phyloP scores from a whole-genome alignment of 2,888 invertebrate species.

The Mimumesa dahlbomi region DNA sequence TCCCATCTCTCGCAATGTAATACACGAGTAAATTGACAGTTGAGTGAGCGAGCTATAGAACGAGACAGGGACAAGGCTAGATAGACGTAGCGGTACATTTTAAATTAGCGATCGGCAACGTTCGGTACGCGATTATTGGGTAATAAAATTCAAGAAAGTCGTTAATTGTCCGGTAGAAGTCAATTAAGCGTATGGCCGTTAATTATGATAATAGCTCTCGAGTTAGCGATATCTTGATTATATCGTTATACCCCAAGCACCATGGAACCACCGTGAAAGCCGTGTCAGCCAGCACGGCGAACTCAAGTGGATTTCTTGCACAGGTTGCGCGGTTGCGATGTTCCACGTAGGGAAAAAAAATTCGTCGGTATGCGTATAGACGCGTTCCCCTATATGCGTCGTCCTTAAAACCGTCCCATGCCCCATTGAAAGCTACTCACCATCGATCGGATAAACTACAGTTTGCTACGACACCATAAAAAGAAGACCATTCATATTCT shows the following conservation, averaged over 20 bases:
- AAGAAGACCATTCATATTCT: too few relatives aligned
- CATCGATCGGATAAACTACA: too few relatives aligned
- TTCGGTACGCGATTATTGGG: conserved; percentile 38
- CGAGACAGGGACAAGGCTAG: conserved; percentile 3
- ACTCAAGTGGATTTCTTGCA: conserved; percentile 29
- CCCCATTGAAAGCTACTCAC: too few relatives aligned
- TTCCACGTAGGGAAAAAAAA: conserved; percentile 39
- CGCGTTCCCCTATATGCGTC: too few relatives aligned
- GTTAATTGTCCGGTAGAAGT: conserved; percentile 61
- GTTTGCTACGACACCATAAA: too few relatives aligned
- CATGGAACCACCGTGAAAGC: conserved; percentile 31
- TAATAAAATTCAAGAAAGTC: conserved; percentile 55
- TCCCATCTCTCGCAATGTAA: too few relatives aligned
- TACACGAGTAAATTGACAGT: too few relatives aligned
- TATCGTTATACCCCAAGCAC: conserved; percentile 40
- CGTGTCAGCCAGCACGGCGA: conserved; percentile 23
- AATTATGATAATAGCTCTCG: conserved; percentile 62
- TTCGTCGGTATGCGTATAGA: too few relatives aligned
- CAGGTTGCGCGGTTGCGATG: conserved; percentile 25
- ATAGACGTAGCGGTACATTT: conserved; percentile 17
- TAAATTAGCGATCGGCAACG: conserved; percentile 18
- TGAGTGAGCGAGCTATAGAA: background rate
- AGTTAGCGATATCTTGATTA: conserved; percentile 53
- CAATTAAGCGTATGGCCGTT: conserved; percentile 60
- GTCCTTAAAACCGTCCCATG: too few relatives aligned